A percentile compares a stretch with the other conserved stretches of the same genome.
phyloP scores from a whole-genome alignment of 2,888 invertebrate species.

The Sisyra nigra region DNA sequence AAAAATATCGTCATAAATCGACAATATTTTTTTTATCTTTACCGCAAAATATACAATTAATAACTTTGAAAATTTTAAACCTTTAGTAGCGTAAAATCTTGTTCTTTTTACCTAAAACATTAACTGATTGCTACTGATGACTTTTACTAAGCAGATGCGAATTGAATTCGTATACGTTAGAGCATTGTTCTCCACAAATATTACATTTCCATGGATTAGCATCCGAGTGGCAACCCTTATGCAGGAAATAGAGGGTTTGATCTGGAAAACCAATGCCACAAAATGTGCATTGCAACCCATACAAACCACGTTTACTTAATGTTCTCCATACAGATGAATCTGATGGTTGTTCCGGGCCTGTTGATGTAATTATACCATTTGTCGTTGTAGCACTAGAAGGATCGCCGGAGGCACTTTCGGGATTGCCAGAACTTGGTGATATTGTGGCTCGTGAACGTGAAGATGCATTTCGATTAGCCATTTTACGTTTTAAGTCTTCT shows the following conservation, averaged over 20 bases:
- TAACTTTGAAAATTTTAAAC: too few species aligned
- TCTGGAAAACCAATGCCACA: conserved; percentile 93
- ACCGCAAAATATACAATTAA: too few species aligned
- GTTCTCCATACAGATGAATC: conserved; percentile 27
- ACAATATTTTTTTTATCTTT: too few species aligned
- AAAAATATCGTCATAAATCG: too few species aligned
- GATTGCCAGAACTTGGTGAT: conserved; percentile 24
- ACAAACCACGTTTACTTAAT: conserved; percentile 32
- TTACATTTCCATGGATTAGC: conserved; percentile 96
- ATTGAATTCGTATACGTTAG: conserved; percentile 93
- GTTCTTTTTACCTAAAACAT: too few species aligned
- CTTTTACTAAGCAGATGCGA: conserved; percentile 88
- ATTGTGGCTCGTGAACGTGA: conserved; percentile 27
- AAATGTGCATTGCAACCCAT: conserved; percentile 63
- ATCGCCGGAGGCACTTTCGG: conserved; percentile 30
- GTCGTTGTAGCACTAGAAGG: conserved; percentile 31
- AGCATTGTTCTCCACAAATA: conserved; percentile 89
- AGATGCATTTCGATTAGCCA: conserved; percentile 46
- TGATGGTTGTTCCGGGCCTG: conserved; percentile 40
- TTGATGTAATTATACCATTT: conserved; percentile 55
- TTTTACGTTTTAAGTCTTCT: conserved; percentile 68
- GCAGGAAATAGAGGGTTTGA: conserved; percentile 88
- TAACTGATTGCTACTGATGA: conserved; percentile 50
- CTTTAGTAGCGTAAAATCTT: too few species aligned
- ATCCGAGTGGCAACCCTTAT: conserved; percentile 96